Evolutionary conservation across 2,113 vertebrate genomes (phyloP), one percentile per base, ranked within the genome.

Genomic region (Melanocharis versteri): DNA sequence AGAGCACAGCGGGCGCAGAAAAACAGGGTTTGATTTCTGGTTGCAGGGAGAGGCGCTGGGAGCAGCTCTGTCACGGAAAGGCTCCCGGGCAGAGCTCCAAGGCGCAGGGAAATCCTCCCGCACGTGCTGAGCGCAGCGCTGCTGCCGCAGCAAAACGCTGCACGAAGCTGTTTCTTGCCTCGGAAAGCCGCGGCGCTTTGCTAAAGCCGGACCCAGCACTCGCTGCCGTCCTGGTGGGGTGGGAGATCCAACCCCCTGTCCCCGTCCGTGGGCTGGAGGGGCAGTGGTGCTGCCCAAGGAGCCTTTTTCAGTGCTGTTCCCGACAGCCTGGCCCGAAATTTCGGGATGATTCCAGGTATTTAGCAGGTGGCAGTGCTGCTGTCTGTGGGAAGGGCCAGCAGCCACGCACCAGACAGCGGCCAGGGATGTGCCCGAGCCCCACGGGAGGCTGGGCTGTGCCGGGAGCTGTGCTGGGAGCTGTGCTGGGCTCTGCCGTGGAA

Each of bases 261-360:
- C 50, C 33, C 0, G 0, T 2, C 0, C 6, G 0, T 1, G 0
- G 3, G 16, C 37, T 39, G 51, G 8, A 31, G 3, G 9, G 2
- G 14, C 50, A 9, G 5, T 0, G 42, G 6, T 2, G 48, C 21
- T 72, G 73, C 62, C 31, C 39, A 1, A 14, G 65, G 58, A 12
- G 18, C 8, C 0, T 30, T 62, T 66, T 1, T 2, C 20, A 3
- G 11, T 0, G n/a, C 64, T 40, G 40, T 0, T 21, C 23, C 37
- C 17, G 5, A 4, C 31, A 64, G 56, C 22, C 31, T 8, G 58
- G 54, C 33, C 37, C 17, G 4, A 39, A n/a, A 39, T 0, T 2
- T 2, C 6, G 75, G 51, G 27, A 0, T 11, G 45, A 1, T 8
- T 6, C 6, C 3, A 44, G 40, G 57, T 11, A 0, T 3, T 11